Conservation (phyloP, 1,140 invertebrate species). For the Meteorus sp. region DNA sequence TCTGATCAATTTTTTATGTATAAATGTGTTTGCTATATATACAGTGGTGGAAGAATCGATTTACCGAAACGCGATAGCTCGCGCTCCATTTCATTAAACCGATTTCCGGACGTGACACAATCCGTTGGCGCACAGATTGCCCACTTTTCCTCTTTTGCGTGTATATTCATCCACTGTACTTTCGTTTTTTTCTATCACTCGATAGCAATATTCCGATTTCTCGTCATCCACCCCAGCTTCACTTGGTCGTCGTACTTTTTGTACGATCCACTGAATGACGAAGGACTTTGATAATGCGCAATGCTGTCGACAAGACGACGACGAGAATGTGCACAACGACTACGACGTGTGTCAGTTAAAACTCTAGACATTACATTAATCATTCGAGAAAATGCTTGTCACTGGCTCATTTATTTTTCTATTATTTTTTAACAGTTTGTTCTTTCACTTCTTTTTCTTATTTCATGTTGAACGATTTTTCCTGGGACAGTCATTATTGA, state of each 20-base stretch:
- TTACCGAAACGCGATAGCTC: constrained; percentile 29
- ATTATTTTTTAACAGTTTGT: constrained; percentile 1
- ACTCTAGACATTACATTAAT: constrained; percentile 26
- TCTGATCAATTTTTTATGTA: no score
- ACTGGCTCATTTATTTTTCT: constrained; percentile 11
- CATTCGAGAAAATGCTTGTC: constrained; percentile 17
- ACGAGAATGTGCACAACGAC: no score
- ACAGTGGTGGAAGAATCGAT: no score
- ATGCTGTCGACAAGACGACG: constrained; percentile 21
- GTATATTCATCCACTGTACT: no score
- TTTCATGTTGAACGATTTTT: neutral
- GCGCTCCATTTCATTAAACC: constrained; percentile 32
- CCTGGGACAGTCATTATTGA: neutral
- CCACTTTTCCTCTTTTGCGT: constrained; percentile 20
- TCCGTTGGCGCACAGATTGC: constrained; percentile 26
- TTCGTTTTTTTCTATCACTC: neutral
- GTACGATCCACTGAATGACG: constrained; percentile 21
- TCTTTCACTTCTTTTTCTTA: neutral
- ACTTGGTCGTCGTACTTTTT: constrained; percentile 3
- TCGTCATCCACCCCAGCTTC: constrained; percentile 4
- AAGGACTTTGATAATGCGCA: constrained; percentile 28
- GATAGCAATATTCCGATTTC: constrained; percentile 20
- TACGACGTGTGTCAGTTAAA: constrained; percentile 23
- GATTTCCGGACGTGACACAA: constrained; percentile 29
- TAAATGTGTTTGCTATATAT: no score